phyloP scores from a whole-genome alignment of 2,888 invertebrate species.

The Cheilosia vernalis region DNA sequence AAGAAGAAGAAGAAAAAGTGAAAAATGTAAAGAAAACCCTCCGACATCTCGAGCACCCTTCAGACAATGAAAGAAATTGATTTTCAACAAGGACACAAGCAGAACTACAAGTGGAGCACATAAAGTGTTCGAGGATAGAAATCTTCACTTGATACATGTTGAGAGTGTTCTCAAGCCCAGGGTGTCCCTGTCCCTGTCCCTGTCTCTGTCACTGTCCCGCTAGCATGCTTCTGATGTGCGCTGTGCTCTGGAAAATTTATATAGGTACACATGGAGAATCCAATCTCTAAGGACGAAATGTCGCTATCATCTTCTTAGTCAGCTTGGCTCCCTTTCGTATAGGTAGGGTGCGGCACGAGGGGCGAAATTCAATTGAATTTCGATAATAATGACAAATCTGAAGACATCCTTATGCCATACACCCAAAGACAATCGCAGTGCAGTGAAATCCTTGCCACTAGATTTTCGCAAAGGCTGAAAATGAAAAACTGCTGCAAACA shows the following conservation, averaged over 20 bases:
- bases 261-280: slow-evolving; percentile 29
- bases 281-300: slow-evolving; percentile 72
- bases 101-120: slow-evolving; percentile 73
- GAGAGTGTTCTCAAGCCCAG: slow-evolving; percentile 69
- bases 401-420: slow-evolving; percentile 74
- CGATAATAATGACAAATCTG: slow-evolving; percentile 76
- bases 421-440: slow-evolving; percentile 74
- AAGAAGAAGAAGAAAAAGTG: neutral
- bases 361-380: slow-evolving; percentile 71
- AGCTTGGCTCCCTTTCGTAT: slow-evolving; percentile 15
- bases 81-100: slow-evolving; percentile 74
- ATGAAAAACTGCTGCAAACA: slow-evolving; percentile 58
- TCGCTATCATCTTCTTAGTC: slow-evolving; percentile 72
- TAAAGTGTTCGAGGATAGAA: slow-evolving; percentile 73
- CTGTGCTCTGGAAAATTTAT: slow-evolving; percentile 51
- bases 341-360: neutral
- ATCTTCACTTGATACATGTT: slow-evolving; percentile 74
- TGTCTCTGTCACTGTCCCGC: too few species aligned
- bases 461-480: slow-evolving; percentile 58
- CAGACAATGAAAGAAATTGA: slow-evolving; percentile 75
- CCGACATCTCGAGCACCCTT: slow-evolving; percentile 68
- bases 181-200: slow-evolving; percentile 30
- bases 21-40: slow-evolving; percentile 24
- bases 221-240: slow-evolving; percentile 28
- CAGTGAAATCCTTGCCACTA: slow-evolving; percentile 55